Conservation (phyloP, 2,113 vertebrate genomes). For the Tupaia chinensis region DNA sequence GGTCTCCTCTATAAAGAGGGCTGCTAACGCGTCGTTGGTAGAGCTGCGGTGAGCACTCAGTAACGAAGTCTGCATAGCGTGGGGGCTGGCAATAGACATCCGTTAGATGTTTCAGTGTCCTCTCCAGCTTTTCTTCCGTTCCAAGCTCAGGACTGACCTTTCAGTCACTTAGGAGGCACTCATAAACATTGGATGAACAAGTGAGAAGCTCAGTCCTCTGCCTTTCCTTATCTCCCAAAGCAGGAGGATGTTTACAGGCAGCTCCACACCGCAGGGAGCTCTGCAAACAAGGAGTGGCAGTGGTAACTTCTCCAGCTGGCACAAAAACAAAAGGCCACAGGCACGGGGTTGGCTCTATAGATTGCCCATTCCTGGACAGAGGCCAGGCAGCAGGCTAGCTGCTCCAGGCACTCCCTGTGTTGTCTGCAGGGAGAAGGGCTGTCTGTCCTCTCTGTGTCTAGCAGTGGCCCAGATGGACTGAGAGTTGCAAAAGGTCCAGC, state of each 20-base stretch:
- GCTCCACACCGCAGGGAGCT: constrained; percentile 11
- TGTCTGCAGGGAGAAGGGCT: background rate
- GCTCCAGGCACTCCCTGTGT: background rate
- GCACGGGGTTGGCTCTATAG: background rate
- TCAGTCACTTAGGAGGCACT: background rate
- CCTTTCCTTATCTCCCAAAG: background rate
- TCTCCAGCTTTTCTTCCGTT: background rate
- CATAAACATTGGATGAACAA: background rate
- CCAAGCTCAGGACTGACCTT: background rate
- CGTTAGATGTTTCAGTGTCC: background rate
- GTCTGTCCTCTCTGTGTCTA: background rate
- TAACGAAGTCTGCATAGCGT: background rate
- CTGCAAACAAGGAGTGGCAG: constrained; percentile 63
- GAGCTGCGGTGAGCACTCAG: background rate
- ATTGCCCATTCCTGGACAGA: background rate
- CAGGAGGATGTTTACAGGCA: constrained; percentile 34
- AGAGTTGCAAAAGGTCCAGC: background rate
- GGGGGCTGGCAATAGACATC: background rate
- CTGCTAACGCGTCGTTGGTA: background rate
- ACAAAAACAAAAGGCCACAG: background rate
- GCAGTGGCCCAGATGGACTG: background rate
- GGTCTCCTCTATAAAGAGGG: background rate
- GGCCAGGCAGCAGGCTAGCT: background rate
- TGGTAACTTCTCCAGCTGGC: background rate
- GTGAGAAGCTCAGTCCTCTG: background rate